Evolutionary conservation across 2,113 vertebrate species (phyloP), one percentile per base, ranked within the genome.

Genomic region (Tragelaphus buxtoni): DNA sequence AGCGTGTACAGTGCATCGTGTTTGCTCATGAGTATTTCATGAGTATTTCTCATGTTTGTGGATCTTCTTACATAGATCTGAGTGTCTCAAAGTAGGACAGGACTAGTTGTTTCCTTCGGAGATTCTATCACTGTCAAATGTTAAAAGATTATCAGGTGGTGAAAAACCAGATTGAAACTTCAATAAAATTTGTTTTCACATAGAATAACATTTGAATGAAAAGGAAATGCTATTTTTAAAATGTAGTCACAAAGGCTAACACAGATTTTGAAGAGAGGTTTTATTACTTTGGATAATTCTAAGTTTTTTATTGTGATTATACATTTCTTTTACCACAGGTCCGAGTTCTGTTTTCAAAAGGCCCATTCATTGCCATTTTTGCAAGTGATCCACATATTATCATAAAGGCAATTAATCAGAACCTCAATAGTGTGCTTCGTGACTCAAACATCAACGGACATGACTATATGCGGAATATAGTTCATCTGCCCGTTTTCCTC

Each of bases 361-460:
- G 99, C 28, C 99, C 99, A 0, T 99, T 99, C 95, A 99, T 99
- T 97, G 99, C 99, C 94, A 99, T 99, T 98, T 99, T 99, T 98
- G 99, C 99, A 63, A 99, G 99, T 83, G 99, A 99, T 92, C 99
- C 99, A 1, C 99, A 99, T 95, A 99, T 99, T 74, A 99, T 99
- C 87, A 99, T 99, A 96, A 99, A 99, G 98, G 99, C 99, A 49
- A 99, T 99, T 98, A 99, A 99, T 98, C 99, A 99, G 98, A 99
- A 99, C 98, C 99, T 99, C 89, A 99, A 99, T 97, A 99, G 99
- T 7, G 99, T 99, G 94, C 99, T 99, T 4, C 99, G 99, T 39
- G 99, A 99, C 97, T 99, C 99, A 39, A 99, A 99, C 98, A 99
- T 99, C 98, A 99, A 99, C 5, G 99, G 99, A 7, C 99, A 99